Conservation (phyloP, 2,797 vertebrate species). For the Hapalemur alaotrensis region DNA sequence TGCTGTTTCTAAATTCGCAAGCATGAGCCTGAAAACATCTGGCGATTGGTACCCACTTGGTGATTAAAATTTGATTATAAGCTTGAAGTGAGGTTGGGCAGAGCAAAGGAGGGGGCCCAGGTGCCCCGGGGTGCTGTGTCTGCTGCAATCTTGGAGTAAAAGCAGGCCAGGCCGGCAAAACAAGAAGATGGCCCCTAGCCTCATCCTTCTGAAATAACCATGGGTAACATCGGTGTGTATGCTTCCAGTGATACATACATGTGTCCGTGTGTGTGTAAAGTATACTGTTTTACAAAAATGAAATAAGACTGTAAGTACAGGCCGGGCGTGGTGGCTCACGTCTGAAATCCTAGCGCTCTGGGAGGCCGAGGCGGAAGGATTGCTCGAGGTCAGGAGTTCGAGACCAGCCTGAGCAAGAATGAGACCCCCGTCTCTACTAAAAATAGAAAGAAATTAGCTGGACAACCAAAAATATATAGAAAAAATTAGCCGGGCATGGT, state of each 20-base stretch:
- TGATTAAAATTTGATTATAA: background rate
- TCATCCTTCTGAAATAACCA: background rate
- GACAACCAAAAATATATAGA: no score
- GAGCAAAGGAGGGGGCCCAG: background rate
- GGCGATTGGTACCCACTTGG: background rate
- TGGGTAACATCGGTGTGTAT: accelerated
- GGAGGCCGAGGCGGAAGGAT: no score
- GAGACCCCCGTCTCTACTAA: no score
- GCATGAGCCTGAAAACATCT: background rate
- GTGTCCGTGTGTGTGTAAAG: background rate
- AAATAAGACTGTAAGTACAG: background rate
- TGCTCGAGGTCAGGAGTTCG: no score
- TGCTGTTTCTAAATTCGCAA: background rate
- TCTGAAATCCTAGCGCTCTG: no score
- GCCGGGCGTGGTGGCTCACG: no score
- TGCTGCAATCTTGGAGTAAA: background rate
- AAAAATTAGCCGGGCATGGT: no score
- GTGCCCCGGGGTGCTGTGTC: accelerated
- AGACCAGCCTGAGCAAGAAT: no score
- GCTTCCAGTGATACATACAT: background rate
- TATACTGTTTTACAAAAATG: background rate
- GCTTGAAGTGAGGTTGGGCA: background rate
- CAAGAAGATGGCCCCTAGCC: background rate
- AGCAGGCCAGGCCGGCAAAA: background rate
- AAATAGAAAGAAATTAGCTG: no score